Base-by-base conservation (phyloP, 1,140 invertebrate genomes). In the Brachionus sp. region DNA sequence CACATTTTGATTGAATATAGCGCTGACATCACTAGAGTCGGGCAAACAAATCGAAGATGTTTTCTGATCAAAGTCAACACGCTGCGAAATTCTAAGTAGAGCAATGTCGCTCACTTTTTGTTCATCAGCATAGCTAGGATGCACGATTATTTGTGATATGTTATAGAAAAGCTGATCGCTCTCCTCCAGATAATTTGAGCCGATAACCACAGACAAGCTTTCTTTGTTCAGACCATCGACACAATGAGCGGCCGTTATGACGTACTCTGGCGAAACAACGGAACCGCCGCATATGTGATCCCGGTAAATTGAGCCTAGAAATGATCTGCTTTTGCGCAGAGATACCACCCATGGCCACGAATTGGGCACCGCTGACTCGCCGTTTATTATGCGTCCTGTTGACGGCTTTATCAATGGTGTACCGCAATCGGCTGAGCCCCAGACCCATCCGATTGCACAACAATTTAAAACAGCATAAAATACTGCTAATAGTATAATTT, bases 271-370 rank as follows among this genome's bases (percentile, higher is more conserved):
- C 5, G 44, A 62, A 10, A 78, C 19, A 4, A 78, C 16, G 5
- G 75, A 57, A 5, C 75, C 75, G 16, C 39, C 75, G 23, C 75
- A 78, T 9, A 57, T 50, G 42, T 78, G 75, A 50, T 29, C 16
- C 2, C 25, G 53, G 37, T 16, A 19, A 9, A 19, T 5, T 9
- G 35, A 7, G 25, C 25, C 53, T 50, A 46, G 46, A n/a, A 6
- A 29, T 35, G 29, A 33, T 9, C 10, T 23, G 5, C 5, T 25
- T 25, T 53, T 9, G 12, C 75, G 29, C 7, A 78, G 7, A 23
- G 75, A 78, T 12, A 82, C 53, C 10, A 64, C 23, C 77, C 77
- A 82, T 39, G 77, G 77, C 77, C 77, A 82, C 3, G 53, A 64
- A 37, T 64, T 42, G 39, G 77, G 19, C 19, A 62, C 29, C 5